Evolutionary conservation across 2,797 vertebrate genomes (phyloP).

Genomic region (Denticeps clupeoides): DNA sequence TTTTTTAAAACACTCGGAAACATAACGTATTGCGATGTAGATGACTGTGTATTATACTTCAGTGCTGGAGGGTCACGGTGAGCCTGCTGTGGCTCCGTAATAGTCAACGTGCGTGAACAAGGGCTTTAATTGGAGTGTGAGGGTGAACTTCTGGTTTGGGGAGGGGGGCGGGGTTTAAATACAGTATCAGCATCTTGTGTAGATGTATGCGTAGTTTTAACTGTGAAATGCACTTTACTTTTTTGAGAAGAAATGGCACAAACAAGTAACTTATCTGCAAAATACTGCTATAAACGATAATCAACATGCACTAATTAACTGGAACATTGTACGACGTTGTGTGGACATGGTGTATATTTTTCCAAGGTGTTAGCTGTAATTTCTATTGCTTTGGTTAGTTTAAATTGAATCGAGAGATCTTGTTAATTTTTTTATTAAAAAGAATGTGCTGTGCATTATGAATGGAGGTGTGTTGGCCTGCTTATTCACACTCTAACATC

Average conservation of each 20-base stretch:
- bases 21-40: constrained; percentile 8
- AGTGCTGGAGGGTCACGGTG: constrained; percentile 10
- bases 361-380: constrained; percentile 68
- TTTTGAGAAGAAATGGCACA: constrained; percentile 64
- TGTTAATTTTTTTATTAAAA: constrained; percentile 74
- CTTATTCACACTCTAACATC: constrained; percentile 31
- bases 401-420: constrained; percentile 57
- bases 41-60: constrained; percentile 20
- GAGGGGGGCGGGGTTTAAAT: constrained; percentile 20
- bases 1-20: too few species aligned
- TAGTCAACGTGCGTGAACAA: constrained; percentile 4
- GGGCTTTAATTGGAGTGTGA: constrained; percentile 1
- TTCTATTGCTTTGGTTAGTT: constrained; percentile 71
- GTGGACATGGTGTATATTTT: constrained; percentile 73
- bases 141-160: constrained; percentile 6
- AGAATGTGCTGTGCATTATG: constrained; percentile 66
- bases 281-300: constrained; percentile 61
- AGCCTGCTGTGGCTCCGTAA: constrained; percentile 5
- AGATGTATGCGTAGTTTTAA: constrained; percentile 61
- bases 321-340: constrained; percentile 59
- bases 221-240: constrained; percentile 81
- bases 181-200: constrained; percentile 61
- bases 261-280: constrained; percentile 67
- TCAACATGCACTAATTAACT: constrained; percentile 66
- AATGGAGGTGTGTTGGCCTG: constrained; percentile 39